Evolutionary conservation across 2,113 vertebrate species (phyloP).

Genomic region (Dipodomys stephensi): DNA sequence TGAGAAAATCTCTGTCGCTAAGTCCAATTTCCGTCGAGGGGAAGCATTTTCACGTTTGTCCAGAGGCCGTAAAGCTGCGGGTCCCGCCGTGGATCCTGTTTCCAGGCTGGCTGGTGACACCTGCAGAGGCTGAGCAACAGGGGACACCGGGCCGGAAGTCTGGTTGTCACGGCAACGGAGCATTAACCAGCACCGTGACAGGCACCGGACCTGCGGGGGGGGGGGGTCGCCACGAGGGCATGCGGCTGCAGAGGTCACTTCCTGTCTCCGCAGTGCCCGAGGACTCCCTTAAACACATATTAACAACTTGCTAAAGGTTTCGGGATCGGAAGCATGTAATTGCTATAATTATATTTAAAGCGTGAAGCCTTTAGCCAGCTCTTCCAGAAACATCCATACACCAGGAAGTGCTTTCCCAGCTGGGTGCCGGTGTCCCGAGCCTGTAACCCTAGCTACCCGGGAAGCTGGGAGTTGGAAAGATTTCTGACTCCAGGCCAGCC

Average conservation of each 20-base stretch:
- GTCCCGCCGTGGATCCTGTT: conserved; percentile 39
- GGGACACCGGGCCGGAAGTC: conserved; percentile 75
- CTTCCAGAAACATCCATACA: background rate
- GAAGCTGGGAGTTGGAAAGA: no score
- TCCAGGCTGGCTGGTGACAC: conserved; percentile 55
- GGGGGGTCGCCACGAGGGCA: conserved; percentile 33
- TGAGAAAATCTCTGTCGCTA: conserved; percentile 45
- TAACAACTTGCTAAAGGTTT: background rate
- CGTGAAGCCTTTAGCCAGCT: background rate
- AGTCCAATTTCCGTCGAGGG: conserved; percentile 81
- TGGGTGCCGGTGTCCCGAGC: no score
- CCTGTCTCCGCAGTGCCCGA: background rate
- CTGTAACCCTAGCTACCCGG: no score
- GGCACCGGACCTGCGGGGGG: background rate
- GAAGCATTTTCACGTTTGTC: conserved; percentile 76
- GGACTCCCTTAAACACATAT: conserved; percentile 15
- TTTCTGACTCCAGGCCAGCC: no score
- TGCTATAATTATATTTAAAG: conserved; percentile 1
- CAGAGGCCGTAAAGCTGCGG: conserved; percentile 61
- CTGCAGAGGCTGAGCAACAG: conserved; percentile 64
- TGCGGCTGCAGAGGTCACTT: conserved; percentile 49
- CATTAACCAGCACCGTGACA: conserved; percentile 39
- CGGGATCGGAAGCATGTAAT: background rate
- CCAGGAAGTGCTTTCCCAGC: background rate
- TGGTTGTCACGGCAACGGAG: background rate